Evolutionary conservation across 2,888 invertebrate genomes (phyloP).

Genomic region (Busseola fusca): DNA sequence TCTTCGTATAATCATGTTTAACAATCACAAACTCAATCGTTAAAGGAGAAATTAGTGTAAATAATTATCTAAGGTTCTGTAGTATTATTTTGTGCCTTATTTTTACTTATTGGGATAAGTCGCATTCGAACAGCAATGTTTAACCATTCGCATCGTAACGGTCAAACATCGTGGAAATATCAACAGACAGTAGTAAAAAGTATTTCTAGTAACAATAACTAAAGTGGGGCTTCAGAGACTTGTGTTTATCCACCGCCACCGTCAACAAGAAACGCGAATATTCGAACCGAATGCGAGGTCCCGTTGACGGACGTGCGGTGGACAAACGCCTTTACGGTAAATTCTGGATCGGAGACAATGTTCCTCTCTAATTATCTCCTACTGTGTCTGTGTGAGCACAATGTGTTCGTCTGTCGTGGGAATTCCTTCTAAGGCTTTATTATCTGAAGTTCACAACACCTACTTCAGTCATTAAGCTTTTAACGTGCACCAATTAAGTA

Average conservation of each 20-base stretch:
- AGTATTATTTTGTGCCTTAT: slow-evolving; percentile 24
- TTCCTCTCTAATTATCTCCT: background rate
- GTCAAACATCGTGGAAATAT: background rate
- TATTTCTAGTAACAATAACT: background rate
- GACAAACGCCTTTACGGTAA: background rate
- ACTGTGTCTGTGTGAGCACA: background rate
- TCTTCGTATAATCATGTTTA: slow-evolving; percentile 7
- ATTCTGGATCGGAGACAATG: background rate
- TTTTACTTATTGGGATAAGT: slow-evolving; percentile 1
- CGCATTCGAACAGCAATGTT: background rate
- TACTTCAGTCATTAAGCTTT: background rate
- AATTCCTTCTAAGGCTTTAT: background rate
- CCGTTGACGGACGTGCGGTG: background rate
- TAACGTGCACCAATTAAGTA: background rate
- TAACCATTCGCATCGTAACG: background rate
- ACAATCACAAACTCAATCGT: background rate
- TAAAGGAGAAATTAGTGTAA: background rate
- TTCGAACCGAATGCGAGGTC: background rate
- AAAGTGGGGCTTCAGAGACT: background rate
- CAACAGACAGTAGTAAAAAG: background rate
- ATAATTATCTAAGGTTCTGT: slow-evolving; percentile 10
- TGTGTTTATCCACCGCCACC: background rate
- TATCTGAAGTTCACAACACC: background rate
- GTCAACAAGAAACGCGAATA: background rate
- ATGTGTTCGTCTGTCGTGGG: background rate